Evolutionary conservation across 2,888 invertebrate species (phyloP).

Genomic region (Megamerina dolium): DNA sequence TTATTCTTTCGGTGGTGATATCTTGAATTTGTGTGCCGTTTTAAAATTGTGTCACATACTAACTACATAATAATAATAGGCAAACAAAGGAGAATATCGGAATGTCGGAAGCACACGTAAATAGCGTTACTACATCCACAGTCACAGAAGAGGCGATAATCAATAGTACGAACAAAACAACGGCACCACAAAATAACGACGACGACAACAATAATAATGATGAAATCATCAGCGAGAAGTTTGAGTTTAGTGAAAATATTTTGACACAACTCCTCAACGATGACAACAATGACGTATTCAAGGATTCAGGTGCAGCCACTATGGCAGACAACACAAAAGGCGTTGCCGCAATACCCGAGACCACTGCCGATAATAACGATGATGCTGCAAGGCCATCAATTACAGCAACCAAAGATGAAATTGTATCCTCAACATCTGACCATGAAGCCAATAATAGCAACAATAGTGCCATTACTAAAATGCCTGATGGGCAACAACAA

Average conservation of each 20-base stretch:
- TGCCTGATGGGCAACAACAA: too few species aligned
- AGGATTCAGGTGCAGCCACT: background rate
- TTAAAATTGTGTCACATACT: too few species aligned
- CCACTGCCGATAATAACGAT: background rate
- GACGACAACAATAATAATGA: constrained; percentile 23
- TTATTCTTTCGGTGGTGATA: too few species aligned
- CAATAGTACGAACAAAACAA: constrained; percentile 6
- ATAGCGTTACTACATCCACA: background rate
- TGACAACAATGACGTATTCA: background rate
- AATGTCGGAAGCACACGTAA: background rate
- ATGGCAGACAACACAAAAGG: background rate
- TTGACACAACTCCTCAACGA: constrained; percentile 24
- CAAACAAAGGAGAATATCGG: too few species aligned
- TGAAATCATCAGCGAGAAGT: constrained; percentile 39
- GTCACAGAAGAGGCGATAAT: constrained; percentile 3
- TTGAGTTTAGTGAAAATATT: constrained; percentile 39
- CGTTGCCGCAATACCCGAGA: background rate
- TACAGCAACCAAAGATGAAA: too few species aligned
- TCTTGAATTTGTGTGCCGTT: too few species aligned
- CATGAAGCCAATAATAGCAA: too few species aligned
- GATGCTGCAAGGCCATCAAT: too few species aligned
- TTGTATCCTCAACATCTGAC: too few species aligned
- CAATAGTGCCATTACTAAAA: too few species aligned
- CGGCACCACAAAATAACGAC: background rate
- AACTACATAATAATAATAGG: too few species aligned